Evolutionary conservation across 2,888 invertebrate genomes (phyloP).

Genomic region (Conistra vaccinii): DNA sequence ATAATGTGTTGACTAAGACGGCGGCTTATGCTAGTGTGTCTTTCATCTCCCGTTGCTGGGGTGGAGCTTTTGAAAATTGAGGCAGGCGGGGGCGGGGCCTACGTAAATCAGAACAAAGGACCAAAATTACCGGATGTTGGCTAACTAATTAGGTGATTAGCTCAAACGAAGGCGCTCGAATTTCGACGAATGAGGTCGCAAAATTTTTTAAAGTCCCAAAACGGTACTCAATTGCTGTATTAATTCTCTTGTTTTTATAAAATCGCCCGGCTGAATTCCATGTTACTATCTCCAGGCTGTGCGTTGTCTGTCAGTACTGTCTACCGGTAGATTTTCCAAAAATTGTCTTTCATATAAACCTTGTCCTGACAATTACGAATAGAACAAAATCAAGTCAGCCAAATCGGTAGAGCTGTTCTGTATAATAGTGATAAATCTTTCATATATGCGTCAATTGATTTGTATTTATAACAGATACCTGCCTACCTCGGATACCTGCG

Average conservation of each 20-base stretch:
- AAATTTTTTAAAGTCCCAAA: background rate
- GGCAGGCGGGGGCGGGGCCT: conserved; percentile 78
- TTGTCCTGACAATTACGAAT: background rate
- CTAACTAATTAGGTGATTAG: background rate
- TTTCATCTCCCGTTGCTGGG: conserved; percentile 72
- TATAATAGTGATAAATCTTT: background rate
- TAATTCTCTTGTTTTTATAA: background rate
- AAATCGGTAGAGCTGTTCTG: background rate
- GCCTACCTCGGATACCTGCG: no score
- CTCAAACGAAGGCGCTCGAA: background rate
- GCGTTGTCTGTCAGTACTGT: background rate
- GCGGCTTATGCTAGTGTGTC: conserved; percentile 57
- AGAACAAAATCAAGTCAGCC: background rate
- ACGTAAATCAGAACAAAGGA: background rate
- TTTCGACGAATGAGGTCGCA: no score
- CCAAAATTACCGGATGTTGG: background rate
- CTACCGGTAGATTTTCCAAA: background rate
- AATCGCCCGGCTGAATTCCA: background rate
- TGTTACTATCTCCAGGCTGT: background rate
- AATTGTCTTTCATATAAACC: background rate
- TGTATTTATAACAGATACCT: background rate
- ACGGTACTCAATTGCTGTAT: background rate
- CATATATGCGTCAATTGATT: background rate
- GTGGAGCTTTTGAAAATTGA: conserved; percentile 77
- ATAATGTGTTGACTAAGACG: conserved; percentile 58